Evolutionary conservation across 2,888 invertebrate genomes (phyloP).

Genomic region (Dioctria rufipes): DNA sequence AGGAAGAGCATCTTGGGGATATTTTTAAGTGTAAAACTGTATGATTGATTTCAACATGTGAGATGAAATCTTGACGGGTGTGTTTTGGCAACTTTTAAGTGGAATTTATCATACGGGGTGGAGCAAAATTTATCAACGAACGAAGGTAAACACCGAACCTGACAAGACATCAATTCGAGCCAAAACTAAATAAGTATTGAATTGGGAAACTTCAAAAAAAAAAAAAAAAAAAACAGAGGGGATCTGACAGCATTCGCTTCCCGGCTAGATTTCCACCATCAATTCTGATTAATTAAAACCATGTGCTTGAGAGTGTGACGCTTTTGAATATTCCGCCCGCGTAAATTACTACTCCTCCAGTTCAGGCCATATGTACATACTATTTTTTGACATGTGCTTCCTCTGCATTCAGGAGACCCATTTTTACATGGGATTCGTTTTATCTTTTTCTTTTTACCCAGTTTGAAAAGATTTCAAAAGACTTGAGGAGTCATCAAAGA

Average conservation of each 20-base stretch:
- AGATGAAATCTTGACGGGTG: constrained; percentile 40
- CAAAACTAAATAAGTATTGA: constrained; percentile 27
- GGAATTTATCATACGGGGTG: constrained; percentile 8
- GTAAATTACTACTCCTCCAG: not conserved
- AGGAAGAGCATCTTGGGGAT: not conserved
- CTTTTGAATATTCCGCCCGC: constrained; percentile 11
- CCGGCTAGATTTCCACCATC: not conserved
- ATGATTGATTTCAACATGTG: not conserved
- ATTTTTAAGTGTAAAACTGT: not conserved
- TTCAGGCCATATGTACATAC: constrained; percentile 6
- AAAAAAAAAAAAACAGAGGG: no score
- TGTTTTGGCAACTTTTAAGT: constrained; percentile 35
- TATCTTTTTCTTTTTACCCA: constrained; percentile 26
- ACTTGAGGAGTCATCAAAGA: constrained; percentile 23
- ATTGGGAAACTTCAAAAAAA: constrained; percentile 9
- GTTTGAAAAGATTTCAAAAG: constrained; percentile 28
- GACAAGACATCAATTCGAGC: constrained; percentile 25
- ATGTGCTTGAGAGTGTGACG: constrained; percentile 37
- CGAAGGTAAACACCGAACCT: constrained; percentile 7
- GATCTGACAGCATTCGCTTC: not conserved
- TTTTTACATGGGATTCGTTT: constrained; percentile 2
- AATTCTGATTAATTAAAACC: constrained; percentile 43
- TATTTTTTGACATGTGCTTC: constrained; percentile 36
- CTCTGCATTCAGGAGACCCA: not conserved
- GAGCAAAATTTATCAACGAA: not conserved